Evolutionary conservation across 2,113 vertebrate species (phyloP).

Genomic region (Cisticola juncidis): DNA sequence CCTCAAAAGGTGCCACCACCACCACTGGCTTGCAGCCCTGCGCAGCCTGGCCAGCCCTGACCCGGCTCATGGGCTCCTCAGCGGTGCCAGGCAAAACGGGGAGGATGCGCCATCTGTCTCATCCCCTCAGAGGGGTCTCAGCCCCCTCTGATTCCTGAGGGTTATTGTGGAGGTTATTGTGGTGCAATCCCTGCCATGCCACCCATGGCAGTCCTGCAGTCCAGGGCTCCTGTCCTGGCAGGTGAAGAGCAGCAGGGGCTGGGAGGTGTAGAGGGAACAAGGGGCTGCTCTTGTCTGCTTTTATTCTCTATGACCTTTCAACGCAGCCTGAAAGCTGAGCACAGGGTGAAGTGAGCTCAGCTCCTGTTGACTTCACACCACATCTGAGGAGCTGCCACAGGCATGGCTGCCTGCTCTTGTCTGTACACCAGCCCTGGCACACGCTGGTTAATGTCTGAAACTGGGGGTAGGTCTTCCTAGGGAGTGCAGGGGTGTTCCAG

Average conservation of each 20-base stretch:
- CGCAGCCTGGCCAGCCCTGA: not conserved
- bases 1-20: not conserved
- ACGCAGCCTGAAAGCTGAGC: not conserved
- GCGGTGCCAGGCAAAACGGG: accelerated
- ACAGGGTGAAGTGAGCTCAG: not conserved
- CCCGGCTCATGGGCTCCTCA: not conserved
- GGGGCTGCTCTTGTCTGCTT: not conserved
- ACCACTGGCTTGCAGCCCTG: not conserved
- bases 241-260: not conserved
- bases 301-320: not conserved
- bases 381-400: not conserved
- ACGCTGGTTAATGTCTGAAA: not conserved
- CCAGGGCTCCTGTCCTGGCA: not conserved
- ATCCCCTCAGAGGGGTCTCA: not conserved
- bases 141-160: not conserved
- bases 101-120: accelerated
- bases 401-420: not conserved
- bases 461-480: not conserved
- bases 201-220: not conserved
- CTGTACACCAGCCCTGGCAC: not conserved
- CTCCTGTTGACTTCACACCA: not conserved
- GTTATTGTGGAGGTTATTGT: not conserved
- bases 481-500: not conserved
- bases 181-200: not conserved
- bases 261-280: not conserved